Evolutionary conservation across 2,113 vertebrate genomes (phyloP).

Genomic region (Heteronetta atricapilla): DNA sequence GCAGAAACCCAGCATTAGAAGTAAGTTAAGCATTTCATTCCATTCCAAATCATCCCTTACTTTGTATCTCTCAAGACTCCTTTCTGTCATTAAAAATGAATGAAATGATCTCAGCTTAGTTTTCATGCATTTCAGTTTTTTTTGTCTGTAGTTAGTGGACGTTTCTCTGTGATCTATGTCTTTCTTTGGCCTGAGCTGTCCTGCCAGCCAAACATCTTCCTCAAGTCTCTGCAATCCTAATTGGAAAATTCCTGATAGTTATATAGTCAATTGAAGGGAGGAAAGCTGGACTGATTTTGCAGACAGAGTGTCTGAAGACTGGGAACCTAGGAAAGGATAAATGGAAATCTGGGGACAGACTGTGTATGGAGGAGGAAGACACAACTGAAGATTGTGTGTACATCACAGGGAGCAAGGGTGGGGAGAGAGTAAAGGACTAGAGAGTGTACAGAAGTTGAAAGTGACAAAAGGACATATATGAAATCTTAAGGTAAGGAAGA

Average conservation of each 20-base stretch:
- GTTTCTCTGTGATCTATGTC: neutral
- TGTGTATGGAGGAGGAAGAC: neutral
- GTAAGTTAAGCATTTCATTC: neutral
- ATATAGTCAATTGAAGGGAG: neutral
- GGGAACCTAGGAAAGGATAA: neutral
- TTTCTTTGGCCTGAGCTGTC: neutral
- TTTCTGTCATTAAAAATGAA: neutral
- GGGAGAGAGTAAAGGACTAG: neutral
- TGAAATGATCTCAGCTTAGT: neutral
- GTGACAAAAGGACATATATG: neutral
- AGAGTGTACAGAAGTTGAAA: neutral
- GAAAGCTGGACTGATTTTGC: neutral
- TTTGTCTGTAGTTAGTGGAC: neutral
- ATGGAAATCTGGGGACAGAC: neutral
- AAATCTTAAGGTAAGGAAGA: neutral
- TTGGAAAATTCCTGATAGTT: neutral
- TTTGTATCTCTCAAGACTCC: neutral
- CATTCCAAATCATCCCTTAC: neutral
- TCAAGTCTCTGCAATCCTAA: neutral
- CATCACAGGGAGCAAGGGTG: accelerated
- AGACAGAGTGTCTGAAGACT: neutral
- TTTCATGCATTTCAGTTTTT: neutral
- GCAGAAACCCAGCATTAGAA: neutral
- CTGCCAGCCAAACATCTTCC: neutral
- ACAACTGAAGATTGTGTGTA: neutral